Evolutionary conservation across 2,888 invertebrate genomes (phyloP), one percentile per base, ranked within the genome.

Genomic region (Oeneis ivallda): DNA sequence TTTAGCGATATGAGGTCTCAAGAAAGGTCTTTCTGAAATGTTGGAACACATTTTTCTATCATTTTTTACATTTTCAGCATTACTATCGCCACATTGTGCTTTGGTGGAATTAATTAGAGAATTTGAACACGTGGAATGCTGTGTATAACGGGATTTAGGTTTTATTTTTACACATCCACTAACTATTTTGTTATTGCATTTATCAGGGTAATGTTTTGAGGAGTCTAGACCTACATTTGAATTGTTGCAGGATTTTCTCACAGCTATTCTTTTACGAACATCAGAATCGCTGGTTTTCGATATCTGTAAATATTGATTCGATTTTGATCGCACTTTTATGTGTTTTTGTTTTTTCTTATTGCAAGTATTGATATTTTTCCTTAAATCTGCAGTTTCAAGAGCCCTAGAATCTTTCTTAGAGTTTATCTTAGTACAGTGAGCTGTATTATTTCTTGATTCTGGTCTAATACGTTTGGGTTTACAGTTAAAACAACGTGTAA

Each of bases 221-320:
- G 9, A 10, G 15, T 32, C 11, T 47, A 47, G n/a, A 32, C 47
- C 15, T 45, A 15, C 9, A 58, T 58, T 58, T 32, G 58, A 47
- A 41, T 32, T 32, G 7, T 58, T 58, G 47, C 47, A 58, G 45
- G 45, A 58, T 26, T 32, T 45, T 32, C 13, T 34, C 26, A 34
- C 41, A 2, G 4, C 11, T 6, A 34, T 43, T 5, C 10, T 58
- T 15, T 47, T 47, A 43, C 34, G 15, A 15, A 47, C 15, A 47
- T 58, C 34, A n/a, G 32, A 15, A n/a, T 45, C 15, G n/a, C 26
- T 26, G 13, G n/a, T 43, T 58, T 45, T 45, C n/a, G 32, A 34
- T 53, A 15, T 13, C 10, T 45, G 32, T 15, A 47, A 17, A 6
- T 34, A n/a, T 47, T 45, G n/a, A 15, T 2, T 45, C 1, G 41